Evolutionary conservation across 2,113 vertebrate genomes (phyloP).

Genomic region (Excalfactoria chinensis): DNA sequence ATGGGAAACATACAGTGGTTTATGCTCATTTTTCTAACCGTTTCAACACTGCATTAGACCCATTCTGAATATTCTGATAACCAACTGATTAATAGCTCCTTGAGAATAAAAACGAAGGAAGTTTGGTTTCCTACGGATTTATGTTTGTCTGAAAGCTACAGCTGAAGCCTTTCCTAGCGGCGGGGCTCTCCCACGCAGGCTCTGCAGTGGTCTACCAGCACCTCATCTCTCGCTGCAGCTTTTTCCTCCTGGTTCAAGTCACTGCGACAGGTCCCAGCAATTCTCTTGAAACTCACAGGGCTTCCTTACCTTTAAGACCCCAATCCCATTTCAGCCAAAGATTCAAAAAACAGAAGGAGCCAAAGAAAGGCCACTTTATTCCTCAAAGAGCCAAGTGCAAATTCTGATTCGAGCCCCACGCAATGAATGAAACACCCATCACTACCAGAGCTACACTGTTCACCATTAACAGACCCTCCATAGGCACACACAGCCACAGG

Average conservation of each 20-base stretch:
- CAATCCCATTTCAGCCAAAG: background rate
- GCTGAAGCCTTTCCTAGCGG: slow-evolving; percentile 20
- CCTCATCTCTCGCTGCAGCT: background rate
- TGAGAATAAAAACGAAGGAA: slow-evolving; percentile 42
- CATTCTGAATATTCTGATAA: slow-evolving; percentile 48
- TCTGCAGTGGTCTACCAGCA: background rate
- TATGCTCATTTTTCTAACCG: background rate
- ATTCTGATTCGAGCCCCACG: background rate
- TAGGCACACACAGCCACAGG: background rate
- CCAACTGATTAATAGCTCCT: slow-evolving; percentile 61
- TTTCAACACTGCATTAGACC: slow-evolving; percentile 36
- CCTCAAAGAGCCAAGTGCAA: background rate
- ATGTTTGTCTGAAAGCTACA: background rate
- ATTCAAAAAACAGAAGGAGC: background rate
- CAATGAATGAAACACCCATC: fast-evolving
- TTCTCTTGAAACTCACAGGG: background rate
- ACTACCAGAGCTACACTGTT: fast-evolving
- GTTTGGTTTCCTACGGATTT: slow-evolving; percentile 64
- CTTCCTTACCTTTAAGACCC: background rate
- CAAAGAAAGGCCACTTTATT: background rate
- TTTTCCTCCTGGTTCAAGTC: background rate
- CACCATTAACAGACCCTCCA: background rate
- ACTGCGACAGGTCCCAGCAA: background rate
- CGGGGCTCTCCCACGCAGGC: background rate
- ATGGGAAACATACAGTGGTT: background rate